A percentile compares a stretch with the other conserved stretches of the same genome.
Conservation (phyloP, 2,113 vertebrate species). For the Anguilla rostrata region DNA sequence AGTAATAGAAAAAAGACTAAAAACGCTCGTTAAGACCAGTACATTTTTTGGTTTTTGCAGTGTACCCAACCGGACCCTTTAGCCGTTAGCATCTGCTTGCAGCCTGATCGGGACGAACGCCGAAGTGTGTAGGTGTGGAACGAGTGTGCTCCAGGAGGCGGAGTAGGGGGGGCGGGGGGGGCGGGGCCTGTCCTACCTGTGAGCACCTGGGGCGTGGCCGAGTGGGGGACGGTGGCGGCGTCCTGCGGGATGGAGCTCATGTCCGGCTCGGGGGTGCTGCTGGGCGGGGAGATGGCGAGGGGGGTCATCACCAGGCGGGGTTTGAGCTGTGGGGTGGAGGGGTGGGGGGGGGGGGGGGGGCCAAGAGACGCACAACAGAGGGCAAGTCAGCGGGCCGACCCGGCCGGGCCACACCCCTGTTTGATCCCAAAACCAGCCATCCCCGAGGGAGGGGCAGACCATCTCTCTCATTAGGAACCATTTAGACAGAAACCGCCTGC, state of each 20-base stretch:
- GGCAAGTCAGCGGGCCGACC: not conserved
- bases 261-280: conserved; percentile 88
- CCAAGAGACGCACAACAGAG: conserved; percentile 11
- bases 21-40: no score
- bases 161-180: not conserved
- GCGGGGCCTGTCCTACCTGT: conserved; percentile 75
- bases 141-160: no score
- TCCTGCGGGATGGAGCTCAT: conserved; percentile 92
- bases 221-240: conserved; percentile 84
- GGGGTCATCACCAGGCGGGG: conserved; percentile 85
- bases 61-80: no score
- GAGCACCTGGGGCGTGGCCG: conserved; percentile 78
- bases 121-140: no score
- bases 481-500: not conserved
- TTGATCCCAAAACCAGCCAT: no score
- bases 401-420: no score
- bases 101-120: no score
- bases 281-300: conserved; percentile 81
- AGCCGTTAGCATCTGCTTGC: no score
- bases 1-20: no score
- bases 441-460: no score
- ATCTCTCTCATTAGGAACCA: not conserved
- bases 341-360: conserved; percentile 3
- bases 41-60: no score
- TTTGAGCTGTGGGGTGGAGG: conserved; percentile 79